Percentiles rank a stretch among this genome's conserved stretches.
phyloP scores from a whole-genome alignment of 2,888 invertebrate species.

The Crocallis elinguaria region DNA sequence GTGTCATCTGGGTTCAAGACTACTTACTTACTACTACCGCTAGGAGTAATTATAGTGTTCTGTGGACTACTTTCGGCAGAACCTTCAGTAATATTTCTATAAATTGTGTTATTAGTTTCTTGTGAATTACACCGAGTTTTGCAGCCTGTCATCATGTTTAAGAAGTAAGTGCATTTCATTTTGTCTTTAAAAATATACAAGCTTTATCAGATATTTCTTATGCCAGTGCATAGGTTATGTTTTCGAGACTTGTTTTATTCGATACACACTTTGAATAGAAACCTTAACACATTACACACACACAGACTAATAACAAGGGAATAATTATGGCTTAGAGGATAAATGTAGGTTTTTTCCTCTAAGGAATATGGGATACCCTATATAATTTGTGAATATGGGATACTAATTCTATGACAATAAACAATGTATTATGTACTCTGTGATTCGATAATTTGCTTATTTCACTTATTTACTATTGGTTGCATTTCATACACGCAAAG shows the following conservation, averaged over 20 bases:
- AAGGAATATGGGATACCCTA: too few relatives aligned
- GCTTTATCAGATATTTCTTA: background rate
- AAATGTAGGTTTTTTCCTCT: too few relatives aligned
- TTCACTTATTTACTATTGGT: background rate
- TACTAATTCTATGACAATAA: too few relatives aligned
- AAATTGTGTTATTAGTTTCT: slow-evolving; percentile 16
- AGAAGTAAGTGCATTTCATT: slow-evolving; percentile 70
- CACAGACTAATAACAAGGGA: too few relatives aligned
- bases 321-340: too few relatives aligned
- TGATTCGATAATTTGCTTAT: background rate
- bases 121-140: slow-evolving; percentile 9
- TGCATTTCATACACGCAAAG: background rate
- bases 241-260: background rate
- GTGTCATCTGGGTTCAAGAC: too few relatives aligned
- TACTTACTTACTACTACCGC: too few relatives aligned
- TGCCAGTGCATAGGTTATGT: slow-evolving; percentile 21
- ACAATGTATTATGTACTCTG: too few relatives aligned
- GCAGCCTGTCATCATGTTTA: slow-evolving; percentile 66
- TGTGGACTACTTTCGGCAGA: background rate
- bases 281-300: too few relatives aligned
- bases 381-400: too few relatives aligned
- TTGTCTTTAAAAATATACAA: slow-evolving; percentile 4
- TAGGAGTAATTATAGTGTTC: background rate
- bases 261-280: too few relatives aligned
- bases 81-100: background rate